A percentile compares a stretch with the other conserved stretches of the same genome.
Evolutionary conservation across 2,797 vertebrate genomes (phyloP).

Genomic region (Clangula hyemalis): DNA sequence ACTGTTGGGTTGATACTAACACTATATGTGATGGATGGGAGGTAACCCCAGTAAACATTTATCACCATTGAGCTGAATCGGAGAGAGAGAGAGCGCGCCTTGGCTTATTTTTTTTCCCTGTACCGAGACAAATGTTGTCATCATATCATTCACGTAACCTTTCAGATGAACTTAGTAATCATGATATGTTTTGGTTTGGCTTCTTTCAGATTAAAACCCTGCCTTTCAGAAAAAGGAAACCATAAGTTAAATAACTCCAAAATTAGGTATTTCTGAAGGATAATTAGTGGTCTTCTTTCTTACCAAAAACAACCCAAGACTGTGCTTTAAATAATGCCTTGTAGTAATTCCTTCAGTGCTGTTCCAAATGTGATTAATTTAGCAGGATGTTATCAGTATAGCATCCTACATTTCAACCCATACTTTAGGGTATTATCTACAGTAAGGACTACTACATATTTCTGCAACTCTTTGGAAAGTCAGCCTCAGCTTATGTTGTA

Average conservation of each 20-base stretch:
- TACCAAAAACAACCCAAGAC: slow-evolving; percentile 26
- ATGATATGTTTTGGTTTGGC: slow-evolving; percentile 57
- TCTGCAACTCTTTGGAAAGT: background rate
- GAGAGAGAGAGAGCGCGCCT: background rate
- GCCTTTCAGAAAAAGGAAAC: slow-evolving; percentile 62
- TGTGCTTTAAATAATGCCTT: slow-evolving; percentile 50
- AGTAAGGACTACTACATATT: background rate
- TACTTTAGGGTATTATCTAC: background rate
- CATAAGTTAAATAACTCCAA: slow-evolving; percentile 59
- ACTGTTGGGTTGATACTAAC: background rate
- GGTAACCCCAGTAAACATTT: background rate
- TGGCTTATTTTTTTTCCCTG: background rate
- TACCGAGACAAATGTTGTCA: slow-evolving; percentile 17
- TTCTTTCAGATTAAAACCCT: slow-evolving; percentile 51
- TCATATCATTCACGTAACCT: slow-evolving; percentile 47
- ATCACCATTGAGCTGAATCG: slow-evolving; percentile 14
- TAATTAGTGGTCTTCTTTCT: slow-evolving; percentile 60
- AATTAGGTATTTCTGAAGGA: slow-evolving; percentile 60
- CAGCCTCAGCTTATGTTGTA: background rate
- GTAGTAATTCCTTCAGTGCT: slow-evolving; percentile 2
- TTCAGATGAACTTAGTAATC: slow-evolving; percentile 60
- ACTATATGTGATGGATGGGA: background rate
- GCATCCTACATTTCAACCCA: background rate
- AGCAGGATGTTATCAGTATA: background rate
- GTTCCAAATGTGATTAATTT: slow-evolving; percentile 15